Evolutionary conservation across 2,113 vertebrate species (phyloP), one percentile per base, ranked within the genome.

Genomic region (Hyperopisus bebe): DNA sequence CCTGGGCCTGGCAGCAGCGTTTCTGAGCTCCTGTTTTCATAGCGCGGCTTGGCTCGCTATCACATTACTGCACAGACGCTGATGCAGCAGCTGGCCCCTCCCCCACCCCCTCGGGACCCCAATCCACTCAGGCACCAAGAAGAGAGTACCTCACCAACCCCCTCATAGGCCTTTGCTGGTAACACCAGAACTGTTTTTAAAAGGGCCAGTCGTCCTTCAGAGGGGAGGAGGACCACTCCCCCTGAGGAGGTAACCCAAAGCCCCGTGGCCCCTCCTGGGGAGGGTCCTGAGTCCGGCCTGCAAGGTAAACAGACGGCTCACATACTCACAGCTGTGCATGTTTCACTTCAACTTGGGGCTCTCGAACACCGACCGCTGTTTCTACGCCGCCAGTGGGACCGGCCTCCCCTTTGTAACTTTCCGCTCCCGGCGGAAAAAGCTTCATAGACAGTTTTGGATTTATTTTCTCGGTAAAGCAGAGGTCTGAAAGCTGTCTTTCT

Each of bases 11-110:
- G 89, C 92, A 91, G 92, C 89, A 93, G 93, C 91, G 91, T 92
- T 92, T 94, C 95, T 93, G 92, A 90, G 92, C 93, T 93, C 90
- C 89, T 96, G 94, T 96, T 96, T 96, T 95, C 95, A 95, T 95
- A 95, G 94, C 94, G 94, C 62, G 93, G 94, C 93, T 89, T 89
- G 93, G 89, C 93, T 92, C 24, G 86, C 93, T 95, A 95, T 96
- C 95, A 93, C 94, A 93, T 96, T 96, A 96, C 95, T 93, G 93
- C 94, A 94, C 94, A 96, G 93, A 96, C 94, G 95, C 95, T 96
- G 95, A 96, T 93, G 94, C 95, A 94, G 95, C 96, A 92, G 21
- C 90, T 51, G 88, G 90, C 70, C 62, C 90, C 87, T 88, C 21
- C 88, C 74, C 58, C 1, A n/a, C 39, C 44, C 89, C 77, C 35